Evolutionary conservation across 2,888 invertebrate species (phyloP).

Genomic region (Galerucella calmariensis): DNA sequence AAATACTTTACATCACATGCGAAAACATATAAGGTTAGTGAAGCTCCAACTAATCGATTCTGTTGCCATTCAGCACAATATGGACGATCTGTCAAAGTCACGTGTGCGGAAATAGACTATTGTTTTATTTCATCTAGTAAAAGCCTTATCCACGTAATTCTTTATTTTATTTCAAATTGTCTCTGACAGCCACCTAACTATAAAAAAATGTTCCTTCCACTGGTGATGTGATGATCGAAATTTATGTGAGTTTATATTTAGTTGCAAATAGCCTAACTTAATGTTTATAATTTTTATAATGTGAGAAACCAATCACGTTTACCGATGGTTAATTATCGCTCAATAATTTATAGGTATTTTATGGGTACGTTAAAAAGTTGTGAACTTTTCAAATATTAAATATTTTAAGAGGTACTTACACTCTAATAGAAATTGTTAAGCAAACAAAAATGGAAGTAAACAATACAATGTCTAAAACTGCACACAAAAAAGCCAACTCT

Average conservation of each 20-base stretch:
- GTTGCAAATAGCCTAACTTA: constrained; percentile 9
- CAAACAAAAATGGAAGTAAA: no score
- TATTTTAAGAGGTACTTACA: neutral
- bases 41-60: no score
- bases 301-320: constrained; percentile 25
- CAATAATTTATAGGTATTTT: constrained; percentile 21
- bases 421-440: no score
- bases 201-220: neutral
- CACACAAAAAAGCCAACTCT: no score
- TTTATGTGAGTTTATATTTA: constrained; percentile 21
- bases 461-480: no score
- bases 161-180: neutral
- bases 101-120: no score
- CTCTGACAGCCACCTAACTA: neutral
- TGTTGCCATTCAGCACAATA: no score
- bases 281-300: constrained; percentile 22
- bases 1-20: no score
- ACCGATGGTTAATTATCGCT: constrained; percentile 17
- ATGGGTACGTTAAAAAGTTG: neutral
- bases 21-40: no score
- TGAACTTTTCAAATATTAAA: neutral
- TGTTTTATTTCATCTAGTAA: no score
- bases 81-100: no score
- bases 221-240: neutral
- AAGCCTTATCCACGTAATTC: neutral